These are phyloP conservation scores for Solea senegalensis DNA, from an alignment of 2,113 vertebrate species.

Conservation along the genomic window DNA sequence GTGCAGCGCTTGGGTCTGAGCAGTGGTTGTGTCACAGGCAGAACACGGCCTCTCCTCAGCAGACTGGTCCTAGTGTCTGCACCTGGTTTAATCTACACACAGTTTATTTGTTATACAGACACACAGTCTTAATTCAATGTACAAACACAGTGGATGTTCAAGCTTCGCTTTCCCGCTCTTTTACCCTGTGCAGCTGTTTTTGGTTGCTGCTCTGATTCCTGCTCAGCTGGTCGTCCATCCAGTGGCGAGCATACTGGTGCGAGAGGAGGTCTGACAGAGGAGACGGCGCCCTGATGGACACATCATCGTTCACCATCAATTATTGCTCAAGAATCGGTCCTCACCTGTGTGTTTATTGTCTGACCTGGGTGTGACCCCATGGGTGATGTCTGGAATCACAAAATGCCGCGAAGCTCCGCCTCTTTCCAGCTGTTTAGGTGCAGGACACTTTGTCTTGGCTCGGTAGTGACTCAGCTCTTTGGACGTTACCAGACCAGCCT, in stretches of 20 bases:
- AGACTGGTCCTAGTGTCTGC: conserved; percentile 82
- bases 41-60: conserved; percentile 75
- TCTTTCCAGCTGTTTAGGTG: conserved; percentile 30
- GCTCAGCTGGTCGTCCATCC: conserved; percentile 85
- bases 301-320: not conserved
- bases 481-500: conserved; percentile 81
- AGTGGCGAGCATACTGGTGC: conserved; percentile 84
- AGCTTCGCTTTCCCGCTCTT: no score
- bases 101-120: no score
- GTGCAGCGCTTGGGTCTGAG: not conserved
- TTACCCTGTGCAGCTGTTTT: conserved; percentile 24
- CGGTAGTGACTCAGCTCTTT: conserved; percentile 83
- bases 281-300: conserved; percentile 78
- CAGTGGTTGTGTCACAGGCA: not conserved
- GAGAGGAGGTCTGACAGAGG: conserved; percentile 86
- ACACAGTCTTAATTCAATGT: no score
- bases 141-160: no score
- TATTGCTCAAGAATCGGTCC: not conserved
- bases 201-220: conserved; percentile 45
- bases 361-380: conserved; percentile 80
- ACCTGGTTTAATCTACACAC: conserved; percentile 56
- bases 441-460: conserved; percentile 48
- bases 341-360: not conserved
- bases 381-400: conserved; percentile 63
- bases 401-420: not conserved